A percentile compares a stretch with the other conserved stretches of the same genome.
These are phyloP conservation scores for Oryzias dopingdopingensis DNA, from an alignment of 2,797 vertebrate genomes.

Conservation along the genomic window DNA sequence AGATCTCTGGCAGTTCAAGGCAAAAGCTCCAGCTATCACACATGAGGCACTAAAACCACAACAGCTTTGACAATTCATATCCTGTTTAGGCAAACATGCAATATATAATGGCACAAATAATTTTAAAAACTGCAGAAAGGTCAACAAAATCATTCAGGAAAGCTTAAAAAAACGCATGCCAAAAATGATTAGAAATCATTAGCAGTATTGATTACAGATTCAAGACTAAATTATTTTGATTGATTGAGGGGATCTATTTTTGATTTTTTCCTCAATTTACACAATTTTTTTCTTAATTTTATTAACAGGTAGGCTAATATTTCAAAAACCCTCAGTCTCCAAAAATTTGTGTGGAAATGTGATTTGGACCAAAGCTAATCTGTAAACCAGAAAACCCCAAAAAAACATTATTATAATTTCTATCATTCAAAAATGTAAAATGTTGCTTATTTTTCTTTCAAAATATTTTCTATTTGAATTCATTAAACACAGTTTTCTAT, in stretches of 20 bases:
- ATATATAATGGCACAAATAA: no score
- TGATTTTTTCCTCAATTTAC: slow-evolving; percentile 57
- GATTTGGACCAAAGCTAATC: slow-evolving; percentile 60
- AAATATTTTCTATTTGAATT: slow-evolving; percentile 19
- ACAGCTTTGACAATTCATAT: slow-evolving; percentile 32
- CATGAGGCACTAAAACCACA: slow-evolving; percentile 12
- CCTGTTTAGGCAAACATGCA: background rate
- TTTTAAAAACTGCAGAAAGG: no score
- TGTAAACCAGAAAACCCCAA: slow-evolving; percentile 50
- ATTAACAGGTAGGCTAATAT: slow-evolving; percentile 57
- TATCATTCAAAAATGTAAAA: slow-evolving; percentile 55
- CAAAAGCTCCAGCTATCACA: slow-evolving; percentile 41
- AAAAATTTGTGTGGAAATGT: slow-evolving; percentile 63
- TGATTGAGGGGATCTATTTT: slow-evolving; percentile 59
- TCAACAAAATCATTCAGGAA: no score
- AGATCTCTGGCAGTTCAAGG: slow-evolving; percentile 69
- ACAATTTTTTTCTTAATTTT: slow-evolving; percentile 67
- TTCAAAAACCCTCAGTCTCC: slow-evolving; percentile 61
- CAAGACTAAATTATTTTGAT: slow-evolving; percentile 55
- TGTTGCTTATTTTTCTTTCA: slow-evolving; percentile 50
- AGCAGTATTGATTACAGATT: background rate
- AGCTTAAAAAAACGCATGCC: no score
- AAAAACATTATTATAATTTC: slow-evolving; percentile 62
- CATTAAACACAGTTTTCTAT: slow-evolving; percentile 34
- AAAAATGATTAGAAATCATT: no score